Base-by-base conservation (phyloP, 2,888 invertebrate genomes). In the Andrena hattorfiana region DNA sequence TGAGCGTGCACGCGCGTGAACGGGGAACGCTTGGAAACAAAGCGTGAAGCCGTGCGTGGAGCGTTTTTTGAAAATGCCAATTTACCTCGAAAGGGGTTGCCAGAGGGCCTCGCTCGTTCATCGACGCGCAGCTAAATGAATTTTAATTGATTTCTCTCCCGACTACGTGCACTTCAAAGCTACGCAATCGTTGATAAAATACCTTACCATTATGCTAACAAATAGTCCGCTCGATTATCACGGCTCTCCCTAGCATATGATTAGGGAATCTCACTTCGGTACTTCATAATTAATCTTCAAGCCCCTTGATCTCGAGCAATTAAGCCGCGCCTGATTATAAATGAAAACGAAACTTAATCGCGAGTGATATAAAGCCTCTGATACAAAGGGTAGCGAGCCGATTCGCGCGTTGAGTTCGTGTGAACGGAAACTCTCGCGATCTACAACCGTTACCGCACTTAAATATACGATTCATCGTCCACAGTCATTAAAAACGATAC, bases 21-120 rank as follows among this genome's bases (percentile, higher is more conserved):
- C 82, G 67, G 77, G 77, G 71, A 80, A 86, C 71, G 82, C 62
- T 42, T 60, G 88, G 86, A 87, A 85, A 87, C 87, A 87, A 87
- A 77, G 86, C 82, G 82, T 75, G 76, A 80, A 86, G 59, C 66
- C 62, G 78, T 84, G 87, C 87, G 71, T 87, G 79, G 59, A 88
- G 69, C 64, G 71, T 86, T 90, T 91, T 88, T 90, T 83, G 85
- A 92, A 91, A 91, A 90, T 89, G 89, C 85, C 90, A 88, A 91
- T 91, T 90, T 86, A 86, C 82, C 77, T 59, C 76, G 76, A 77
- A 69, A 69, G 77, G 86, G 85, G 64, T 84, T 67, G 60, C 67
- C 16, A 23, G 73, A 85, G 81, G 68, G 77, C 67, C 67, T 20
- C 35, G 60, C 26, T 82, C 71, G 51, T 49, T 79, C 73, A 48